These are phyloP conservation scores for Dendrolimus kikuchii DNA, from an alignment of 1,140 invertebrate genomes.

Conservation along the genomic window DNA sequence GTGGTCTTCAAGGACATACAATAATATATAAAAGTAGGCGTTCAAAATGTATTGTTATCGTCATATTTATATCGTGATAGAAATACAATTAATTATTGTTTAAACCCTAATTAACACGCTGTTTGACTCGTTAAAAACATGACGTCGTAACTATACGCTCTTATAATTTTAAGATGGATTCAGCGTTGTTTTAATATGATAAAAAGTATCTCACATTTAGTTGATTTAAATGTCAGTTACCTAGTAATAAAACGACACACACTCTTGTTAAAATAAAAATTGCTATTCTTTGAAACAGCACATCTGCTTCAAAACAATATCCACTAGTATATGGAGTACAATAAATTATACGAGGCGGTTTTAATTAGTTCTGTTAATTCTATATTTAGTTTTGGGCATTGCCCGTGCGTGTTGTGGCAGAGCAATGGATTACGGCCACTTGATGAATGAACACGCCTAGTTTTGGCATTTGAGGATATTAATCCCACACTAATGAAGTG, in stretches of 20 bases:
- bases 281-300: background rate
- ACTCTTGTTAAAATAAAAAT: background rate
- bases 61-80: too few relatives aligned
- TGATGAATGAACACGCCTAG: slow-evolving; percentile 13
- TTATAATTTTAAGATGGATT: too few relatives aligned
- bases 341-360: background rate
- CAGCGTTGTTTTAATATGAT: background rate
- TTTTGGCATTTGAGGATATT: slow-evolving; percentile 11
- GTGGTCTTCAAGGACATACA: too few relatives aligned
- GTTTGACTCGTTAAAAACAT: too few relatives aligned
- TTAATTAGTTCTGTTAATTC: slow-evolving; percentile 11
- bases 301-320: background rate
- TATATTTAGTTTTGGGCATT: slow-evolving; percentile 12
- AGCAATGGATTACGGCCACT: slow-evolving; percentile 4
- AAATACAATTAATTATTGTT: too few relatives aligned
- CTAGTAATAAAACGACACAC: too few relatives aligned
- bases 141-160: too few relatives aligned
- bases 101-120: too few relatives aligned
- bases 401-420: slow-evolving; percentile 7
- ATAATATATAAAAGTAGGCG: too few relatives aligned
- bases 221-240: too few relatives aligned
- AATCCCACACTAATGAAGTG: slow-evolving; percentile 13
- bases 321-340: background rate
- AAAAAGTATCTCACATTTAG: background rate
- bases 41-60: too few relatives aligned